phyloP scores from a whole-genome alignment of 2,797 vertebrate species.

The Tauraco hartlaubi region DNA sequence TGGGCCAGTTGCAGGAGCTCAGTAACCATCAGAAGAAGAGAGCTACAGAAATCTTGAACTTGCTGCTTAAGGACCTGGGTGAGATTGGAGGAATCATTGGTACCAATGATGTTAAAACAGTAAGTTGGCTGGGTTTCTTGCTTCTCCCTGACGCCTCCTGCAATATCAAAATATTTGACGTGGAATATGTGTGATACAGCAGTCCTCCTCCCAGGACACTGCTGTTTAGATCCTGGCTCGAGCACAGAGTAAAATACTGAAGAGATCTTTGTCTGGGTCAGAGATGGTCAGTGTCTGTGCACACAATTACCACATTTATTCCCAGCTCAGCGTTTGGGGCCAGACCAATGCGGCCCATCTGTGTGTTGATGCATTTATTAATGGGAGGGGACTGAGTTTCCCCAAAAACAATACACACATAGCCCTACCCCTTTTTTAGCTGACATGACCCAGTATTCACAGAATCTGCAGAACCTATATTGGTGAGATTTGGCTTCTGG shows the following conservation, averaged over 20 bases:
- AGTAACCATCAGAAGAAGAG: slow-evolving; percentile 93
- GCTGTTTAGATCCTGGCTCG: neutral
- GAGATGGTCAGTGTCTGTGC: neutral
- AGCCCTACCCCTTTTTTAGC: neutral
- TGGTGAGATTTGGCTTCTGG: neutral
- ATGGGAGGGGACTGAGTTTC: neutral
- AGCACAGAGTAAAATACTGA: neutral
- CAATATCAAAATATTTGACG: neutral
- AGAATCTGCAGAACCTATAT: neutral
- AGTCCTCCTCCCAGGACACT: neutral
- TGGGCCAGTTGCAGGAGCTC: slow-evolving; percentile 89
- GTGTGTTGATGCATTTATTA: neutral
- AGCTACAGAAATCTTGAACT: slow-evolving; percentile 89
- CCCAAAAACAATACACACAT: rapidly evolving
- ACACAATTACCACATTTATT: neutral
- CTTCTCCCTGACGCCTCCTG: neutral
- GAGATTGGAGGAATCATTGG: slow-evolving; percentile 93
- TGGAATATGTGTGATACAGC: neutral
- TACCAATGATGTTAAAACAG: slow-evolving; percentile 92
- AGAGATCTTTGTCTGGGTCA: neutral
- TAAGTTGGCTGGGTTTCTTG: slow-evolving; percentile 54
- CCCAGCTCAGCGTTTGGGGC: neutral
- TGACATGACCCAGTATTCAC: neutral
- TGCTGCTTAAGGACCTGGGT: slow-evolving; percentile 91
- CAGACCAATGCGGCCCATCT: neutral